Base-by-base conservation (phyloP, 2,888 invertebrate genomes). In the Eurois occulta region DNA sequence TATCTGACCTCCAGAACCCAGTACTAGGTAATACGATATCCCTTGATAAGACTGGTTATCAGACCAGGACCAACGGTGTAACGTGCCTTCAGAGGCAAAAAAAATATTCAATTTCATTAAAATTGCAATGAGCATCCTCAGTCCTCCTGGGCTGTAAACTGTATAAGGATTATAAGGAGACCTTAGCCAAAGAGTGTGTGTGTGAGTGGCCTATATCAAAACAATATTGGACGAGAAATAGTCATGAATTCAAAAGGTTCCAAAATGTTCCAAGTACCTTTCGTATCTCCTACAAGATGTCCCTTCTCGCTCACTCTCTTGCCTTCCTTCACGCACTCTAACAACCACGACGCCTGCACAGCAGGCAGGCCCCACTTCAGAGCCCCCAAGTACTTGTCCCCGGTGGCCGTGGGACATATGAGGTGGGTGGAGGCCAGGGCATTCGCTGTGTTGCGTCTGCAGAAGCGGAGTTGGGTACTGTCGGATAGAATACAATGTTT, bases 351-450 rank as follows among this genome's bases (percentile, higher is more conserved):
- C 18, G 98, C 97, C 0, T 94, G 97, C 0, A 99, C 98, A 1
- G 98, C 98, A 0, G 99, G 99, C 77, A 99, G 95, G 21, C 97
- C 97, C 99, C 99, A 99, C 92, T 98, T 98, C 0, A 98, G 90
- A 0, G 98, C 98, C 0, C 99, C 99, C 62, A 96, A 96, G 91
- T 98, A 98, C 92, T 99, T 99, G 88, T 98, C 98, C 0, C 99
- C 99, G 35, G 96, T 96, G 0, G 98, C 96, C 0, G 96, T 96
- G 10, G 98, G 97, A 84, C 98, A 98, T 7, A 99, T 95, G 0
- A 99, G 96, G 93, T 99, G 98, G 0, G 99, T 99, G 0, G 98
- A 98, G 0, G 98, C 98, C 0, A 96, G 87, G 0, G 98, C 96
- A 66, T 90, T 94, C 1, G 94, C 92, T 2, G 96, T 96, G 87